These are phyloP conservation scores for Sarotherodon lohbergeri DNA, from an alignment of 2,113 vertebrate genomes.

Conservation along the genomic window DNA sequence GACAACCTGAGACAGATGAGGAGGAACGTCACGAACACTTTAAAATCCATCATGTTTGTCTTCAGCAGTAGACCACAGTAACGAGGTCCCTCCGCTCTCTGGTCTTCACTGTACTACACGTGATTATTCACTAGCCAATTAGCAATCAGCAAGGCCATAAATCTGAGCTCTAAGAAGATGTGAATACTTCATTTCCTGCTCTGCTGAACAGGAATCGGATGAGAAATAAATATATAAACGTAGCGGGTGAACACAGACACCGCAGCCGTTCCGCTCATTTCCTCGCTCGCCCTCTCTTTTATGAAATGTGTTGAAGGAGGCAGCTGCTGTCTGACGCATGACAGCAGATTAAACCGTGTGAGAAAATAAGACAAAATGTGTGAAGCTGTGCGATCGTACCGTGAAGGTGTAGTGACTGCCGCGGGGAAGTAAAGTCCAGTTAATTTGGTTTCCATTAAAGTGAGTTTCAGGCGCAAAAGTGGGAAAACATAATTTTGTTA, in stretches of 20 bases:
- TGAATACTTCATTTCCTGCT: conserved; percentile 30
- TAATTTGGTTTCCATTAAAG: not conserved
- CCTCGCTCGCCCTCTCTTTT: not conserved
- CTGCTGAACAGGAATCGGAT: not conserved
- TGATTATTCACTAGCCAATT: not conserved
- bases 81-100: not conserved
- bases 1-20: not conserved
- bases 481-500: not conserved
- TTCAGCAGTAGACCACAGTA: not conserved
- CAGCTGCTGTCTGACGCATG: not conserved
- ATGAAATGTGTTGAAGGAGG: not conserved
- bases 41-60: not conserved
- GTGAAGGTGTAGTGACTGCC: not conserved
- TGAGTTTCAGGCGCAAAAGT: not conserved
- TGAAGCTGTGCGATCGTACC: not conserved
- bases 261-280: not conserved
- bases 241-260: not conserved
- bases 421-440: not conserved
- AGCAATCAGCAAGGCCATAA: not conserved
- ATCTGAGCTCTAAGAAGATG: not conserved
- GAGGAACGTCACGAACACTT: not conserved
- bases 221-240: not conserved
- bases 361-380: not conserved
- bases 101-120: not conserved
- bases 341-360: not conserved